phyloP scores from a whole-genome alignment of 1,140 invertebrate genomes.

The Caenorhabditis remanei region DNA sequence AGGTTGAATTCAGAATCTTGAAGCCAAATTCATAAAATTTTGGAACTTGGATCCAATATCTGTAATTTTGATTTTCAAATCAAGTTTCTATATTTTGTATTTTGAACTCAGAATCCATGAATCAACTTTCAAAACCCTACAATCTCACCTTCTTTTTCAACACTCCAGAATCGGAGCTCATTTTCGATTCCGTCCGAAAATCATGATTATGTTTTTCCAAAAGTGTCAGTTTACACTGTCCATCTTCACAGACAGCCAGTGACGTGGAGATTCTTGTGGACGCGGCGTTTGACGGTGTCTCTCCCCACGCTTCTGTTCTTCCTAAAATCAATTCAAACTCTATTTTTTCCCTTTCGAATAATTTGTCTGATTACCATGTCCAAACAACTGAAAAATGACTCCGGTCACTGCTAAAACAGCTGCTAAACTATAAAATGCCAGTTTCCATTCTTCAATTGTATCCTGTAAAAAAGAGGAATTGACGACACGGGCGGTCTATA shows the following conservation, averaged over 20 bases:
- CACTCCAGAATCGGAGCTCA: background rate
- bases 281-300: constrained; percentile 16
- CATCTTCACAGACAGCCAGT: constrained; percentile 13
- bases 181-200: constrained; percentile 30
- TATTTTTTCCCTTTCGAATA: no score
- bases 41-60: no score
- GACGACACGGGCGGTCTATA: constrained; percentile 16
- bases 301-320: constrained; percentile 58
- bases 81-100: no score
- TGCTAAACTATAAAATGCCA: constrained; percentile 63
- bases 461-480: background rate
- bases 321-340: constrained; percentile 20
- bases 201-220: constrained; percentile 47
- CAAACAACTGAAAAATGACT: constrained; percentile 64
- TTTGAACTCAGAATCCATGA: no score
- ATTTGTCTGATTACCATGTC: constrained; percentile 47
- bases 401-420: constrained; percentile 56
- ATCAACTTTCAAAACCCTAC: background rate
- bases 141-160: constrained; percentile 26
- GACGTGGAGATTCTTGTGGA: constrained; percentile 10
- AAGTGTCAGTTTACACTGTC: constrained; percentile 44
- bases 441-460: constrained; percentile 59
- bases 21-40: no score
- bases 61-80: no score
- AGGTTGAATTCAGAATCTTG: no score